A percentile compares a stretch with the other conserved stretches of the same genome.
These are phyloP conservation scores for Eubasilissa splendida DNA, from an alignment of 2,888 invertebrate species.

Conservation along the genomic window DNA sequence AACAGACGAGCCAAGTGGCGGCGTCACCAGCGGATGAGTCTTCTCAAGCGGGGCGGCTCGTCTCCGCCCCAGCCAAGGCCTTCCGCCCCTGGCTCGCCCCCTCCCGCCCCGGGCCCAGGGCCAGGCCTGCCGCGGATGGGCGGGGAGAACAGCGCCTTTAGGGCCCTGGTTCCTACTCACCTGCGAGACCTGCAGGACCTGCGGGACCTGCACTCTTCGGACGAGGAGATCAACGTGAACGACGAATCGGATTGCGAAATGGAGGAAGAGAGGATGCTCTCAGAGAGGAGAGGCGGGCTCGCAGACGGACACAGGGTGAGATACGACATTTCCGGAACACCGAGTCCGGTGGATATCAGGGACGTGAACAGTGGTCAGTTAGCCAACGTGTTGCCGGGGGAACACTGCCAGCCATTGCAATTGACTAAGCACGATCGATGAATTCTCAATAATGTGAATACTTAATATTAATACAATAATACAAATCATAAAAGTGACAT, in stretches of 20 bases:
- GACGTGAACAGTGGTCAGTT: background rate
- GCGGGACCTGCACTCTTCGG: constrained; percentile 71
- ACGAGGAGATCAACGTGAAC: constrained; percentile 90
- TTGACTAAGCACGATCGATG: constrained; percentile 82
- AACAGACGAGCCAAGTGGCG: constrained; percentile 99
- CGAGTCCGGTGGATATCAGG: constrained; percentile 59
- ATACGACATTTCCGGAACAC: constrained; percentile 69
- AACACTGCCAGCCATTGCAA: constrained; percentile 76
- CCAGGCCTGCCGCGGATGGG: constrained; percentile 79
- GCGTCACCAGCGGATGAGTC: constrained; percentile 95
- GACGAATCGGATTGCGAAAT: constrained; percentile 81
- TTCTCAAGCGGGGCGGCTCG: constrained; percentile 82
- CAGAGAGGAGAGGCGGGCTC: constrained; percentile 4
- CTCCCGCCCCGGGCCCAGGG: constrained; percentile 65
- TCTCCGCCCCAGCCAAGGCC: constrained; percentile 63
- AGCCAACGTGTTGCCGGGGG: constrained; percentile 60
- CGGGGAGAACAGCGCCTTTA: constrained; percentile 92
- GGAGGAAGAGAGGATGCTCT: constrained; percentile 66
- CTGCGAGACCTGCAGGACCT: constrained; percentile 58
- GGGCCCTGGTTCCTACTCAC: constrained; percentile 76
- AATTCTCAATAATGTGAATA: background rate
- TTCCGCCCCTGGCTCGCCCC: constrained; percentile 76
- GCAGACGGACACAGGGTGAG: constrained; percentile 61
- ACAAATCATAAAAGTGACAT: too few species aligned
- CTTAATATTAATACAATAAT: too few species aligned